A percentile compares a stretch with the other conserved stretches of the same genome.
Conservation (phyloP, 2,888 invertebrate genomes). For the Cactoblastis cactorum region DNA sequence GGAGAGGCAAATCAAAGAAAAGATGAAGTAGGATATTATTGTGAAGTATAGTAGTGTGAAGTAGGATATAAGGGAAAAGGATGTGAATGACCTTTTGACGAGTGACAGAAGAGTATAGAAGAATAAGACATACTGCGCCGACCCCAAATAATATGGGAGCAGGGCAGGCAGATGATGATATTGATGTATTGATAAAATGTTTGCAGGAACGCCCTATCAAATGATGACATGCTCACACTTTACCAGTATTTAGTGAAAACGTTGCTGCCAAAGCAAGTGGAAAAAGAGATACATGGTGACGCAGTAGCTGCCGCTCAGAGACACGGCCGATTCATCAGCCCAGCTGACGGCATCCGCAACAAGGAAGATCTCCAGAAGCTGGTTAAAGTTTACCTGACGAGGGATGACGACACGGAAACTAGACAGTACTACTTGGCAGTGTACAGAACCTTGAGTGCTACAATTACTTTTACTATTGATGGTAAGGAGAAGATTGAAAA, state of each 20-base stretch:
- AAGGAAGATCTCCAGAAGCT: constrained; percentile 80
- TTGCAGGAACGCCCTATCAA: constrained; percentile 91
- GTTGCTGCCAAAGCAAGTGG: constrained; percentile 87
- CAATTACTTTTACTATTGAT: constrained; percentile 90
- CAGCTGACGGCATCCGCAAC: constrained; percentile 60
- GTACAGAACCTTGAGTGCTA: constrained; percentile 91
- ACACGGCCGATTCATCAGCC: constrained; percentile 69
- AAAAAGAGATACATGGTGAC: constrained; percentile 85
- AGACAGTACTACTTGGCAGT: constrained; percentile 87
- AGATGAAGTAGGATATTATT: too few species aligned
- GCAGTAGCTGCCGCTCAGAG: constrained; percentile 75
- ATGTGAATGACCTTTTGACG: too few species aligned
- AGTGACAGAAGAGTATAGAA: too few species aligned
- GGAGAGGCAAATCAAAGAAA: too few species aligned
- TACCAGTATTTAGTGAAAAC: constrained; percentile 92
- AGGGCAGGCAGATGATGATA: background rate
- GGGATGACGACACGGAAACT: constrained; percentile 72
- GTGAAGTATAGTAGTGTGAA: too few species aligned
- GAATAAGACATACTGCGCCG: too few species aligned
- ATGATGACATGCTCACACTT: constrained; percentile 91
- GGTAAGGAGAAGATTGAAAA: too few species aligned
- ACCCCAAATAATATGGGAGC: too few species aligned
- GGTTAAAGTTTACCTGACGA: constrained; percentile 84
- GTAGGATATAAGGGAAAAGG: too few species aligned
- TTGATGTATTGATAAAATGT: background rate